These are phyloP conservation scores for Oncopodura yosiiana DNA, from an alignment of 1,140 invertebrate species.

Conservation along the genomic window DNA sequence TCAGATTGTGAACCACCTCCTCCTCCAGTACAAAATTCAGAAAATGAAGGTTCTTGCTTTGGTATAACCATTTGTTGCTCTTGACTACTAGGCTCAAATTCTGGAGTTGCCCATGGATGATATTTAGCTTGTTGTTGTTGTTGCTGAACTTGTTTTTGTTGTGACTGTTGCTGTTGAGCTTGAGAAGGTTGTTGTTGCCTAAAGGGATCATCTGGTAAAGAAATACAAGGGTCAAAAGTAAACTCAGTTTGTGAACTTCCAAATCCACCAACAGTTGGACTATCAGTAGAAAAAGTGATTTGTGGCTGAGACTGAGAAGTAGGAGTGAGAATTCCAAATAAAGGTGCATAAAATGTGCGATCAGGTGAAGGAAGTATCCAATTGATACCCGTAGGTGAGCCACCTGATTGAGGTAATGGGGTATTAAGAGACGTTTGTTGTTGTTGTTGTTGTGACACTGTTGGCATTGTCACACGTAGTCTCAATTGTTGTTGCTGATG, in stretches of 20 bases:
- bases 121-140: conserved; percentile 33
- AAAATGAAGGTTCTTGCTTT: conserved; percentile 65
- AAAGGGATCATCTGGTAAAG: conserved; percentile 36
- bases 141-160: conserved; percentile 27
- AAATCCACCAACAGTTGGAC: conserved; percentile 31
- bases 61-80: conserved; percentile 46
- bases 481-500: conserved; percentile 36
- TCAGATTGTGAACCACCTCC: conserved; percentile 40
- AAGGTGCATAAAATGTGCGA: conserved; percentile 49
- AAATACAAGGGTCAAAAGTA: conserved; percentile 31
- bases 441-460: conserved; percentile 42
- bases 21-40: conserved; percentile 41
- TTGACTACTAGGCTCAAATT: conserved; percentile 27
- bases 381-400: conserved; percentile 37
- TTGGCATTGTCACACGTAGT: conserved; percentile 39
- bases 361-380: conserved; percentile 54
- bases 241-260: conserved; percentile 30
- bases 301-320: conserved; percentile 39
- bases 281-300: conserved; percentile 34
- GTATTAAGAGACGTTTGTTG: conserved; percentile 32
- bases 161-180: conserved; percentile 39
- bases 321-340: conserved; percentile 45
- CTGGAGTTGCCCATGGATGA: conserved; percentile 33
- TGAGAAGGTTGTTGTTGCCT: conserved; percentile 34
- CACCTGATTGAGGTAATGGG: conserved; percentile 29